Evolutionary conservation across 1,140 invertebrate species (phyloP), one percentile per base, ranked within the genome.

Genomic region (Dendrolimus punctatus): DNA sequence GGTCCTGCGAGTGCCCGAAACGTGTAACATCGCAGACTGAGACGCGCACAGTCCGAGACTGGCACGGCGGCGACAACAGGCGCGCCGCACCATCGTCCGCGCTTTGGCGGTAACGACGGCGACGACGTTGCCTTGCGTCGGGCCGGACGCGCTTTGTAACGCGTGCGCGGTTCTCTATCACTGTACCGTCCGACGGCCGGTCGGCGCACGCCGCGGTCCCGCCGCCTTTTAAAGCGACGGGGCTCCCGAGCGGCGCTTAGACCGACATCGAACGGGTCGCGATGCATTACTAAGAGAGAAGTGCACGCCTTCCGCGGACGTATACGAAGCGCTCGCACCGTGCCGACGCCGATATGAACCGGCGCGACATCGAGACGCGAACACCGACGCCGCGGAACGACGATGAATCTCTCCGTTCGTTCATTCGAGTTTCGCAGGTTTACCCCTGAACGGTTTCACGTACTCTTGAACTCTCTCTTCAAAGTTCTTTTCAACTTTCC

Each of bases 401-500:
- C 66, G 86, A 78, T 89, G 87, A 88, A 85, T 89, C 87, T 88
- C 85, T 79, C 76, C 82, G 75, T 86, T 88, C 85, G 85, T 86
- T 80, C 83, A 88, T 88, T 88, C 82, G 86, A 87, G 87, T 88
- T 88, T 87, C 85, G 84, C 84, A 87, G 86, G 91, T 91, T 93
- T 93, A 89, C 91, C 90, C 89, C 89, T 90, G 85, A 90, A 88
- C 90, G 89, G 90, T 93, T 94, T 94, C 92, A 94, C 91, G 91
- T 91, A 92, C 92, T 93, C 83, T 94, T 95, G 84, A 93, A 94
- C 93, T 94, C 93, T 94, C 92, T 94, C 90, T 94, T 94, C 93
- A 94, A 93, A 93, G 92, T 94, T 90, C 92, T 94, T 94, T 94
- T 92, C 93, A 94, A 92, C 92, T 94, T 95, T 95, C 92, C 93